Evolutionary conservation across 30 jellyfish, hydroid and myxozoan species (phyloP).

Genomic region (Morbakka virulenta): DNA sequence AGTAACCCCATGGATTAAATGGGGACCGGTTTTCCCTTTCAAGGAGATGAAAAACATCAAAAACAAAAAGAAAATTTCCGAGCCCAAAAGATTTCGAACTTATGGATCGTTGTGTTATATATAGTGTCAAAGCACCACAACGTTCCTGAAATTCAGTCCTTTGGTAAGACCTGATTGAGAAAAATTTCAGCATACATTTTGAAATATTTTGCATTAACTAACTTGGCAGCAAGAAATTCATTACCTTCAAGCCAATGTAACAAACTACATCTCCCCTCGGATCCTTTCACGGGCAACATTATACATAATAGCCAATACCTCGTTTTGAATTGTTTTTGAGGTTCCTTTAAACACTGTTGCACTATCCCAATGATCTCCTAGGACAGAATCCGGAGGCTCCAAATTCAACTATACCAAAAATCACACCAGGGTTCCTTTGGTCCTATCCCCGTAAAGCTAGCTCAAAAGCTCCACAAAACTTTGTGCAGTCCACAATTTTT

Average conservation of each 20-base stretch:
- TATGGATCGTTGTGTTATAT: too few species aligned
- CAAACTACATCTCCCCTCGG: conserved; percentile 8
- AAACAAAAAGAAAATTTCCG: too few species aligned
- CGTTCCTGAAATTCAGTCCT: conserved; percentile 44
- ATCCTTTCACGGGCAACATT: background rate
- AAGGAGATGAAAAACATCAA: too few species aligned
- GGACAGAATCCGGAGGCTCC: background rate
- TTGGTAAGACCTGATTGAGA: conserved; percentile 39
- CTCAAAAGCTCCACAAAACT: conserved; percentile 49
- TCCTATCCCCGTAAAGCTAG: conserved; percentile 58
- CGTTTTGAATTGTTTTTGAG: conserved; percentile 40
- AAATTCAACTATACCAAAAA: conserved; percentile 30
- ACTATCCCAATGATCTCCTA: conserved; percentile 14
- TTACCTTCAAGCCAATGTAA: too few species aligned
- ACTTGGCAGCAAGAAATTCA: too few species aligned
- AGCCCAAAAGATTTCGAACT: too few species aligned
- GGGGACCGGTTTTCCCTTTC: too few species aligned
- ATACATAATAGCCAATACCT: conserved; percentile 37
- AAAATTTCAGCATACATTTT: too few species aligned
- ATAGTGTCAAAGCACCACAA: conserved; percentile 33
- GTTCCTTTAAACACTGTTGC: conserved; percentile 64
- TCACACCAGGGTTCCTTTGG: conserved; percentile 61
- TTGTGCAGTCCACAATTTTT: conserved; percentile 40
- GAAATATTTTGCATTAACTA: too few species aligned
- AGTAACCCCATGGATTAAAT: too few species aligned